A percentile compares a stretch with the other conserved stretches of the same genome.
These are phyloP conservation scores for Drosophila navojoa DNA, from an alignment of 1,140 invertebrate genomes.

Conservation along the genomic window DNA sequence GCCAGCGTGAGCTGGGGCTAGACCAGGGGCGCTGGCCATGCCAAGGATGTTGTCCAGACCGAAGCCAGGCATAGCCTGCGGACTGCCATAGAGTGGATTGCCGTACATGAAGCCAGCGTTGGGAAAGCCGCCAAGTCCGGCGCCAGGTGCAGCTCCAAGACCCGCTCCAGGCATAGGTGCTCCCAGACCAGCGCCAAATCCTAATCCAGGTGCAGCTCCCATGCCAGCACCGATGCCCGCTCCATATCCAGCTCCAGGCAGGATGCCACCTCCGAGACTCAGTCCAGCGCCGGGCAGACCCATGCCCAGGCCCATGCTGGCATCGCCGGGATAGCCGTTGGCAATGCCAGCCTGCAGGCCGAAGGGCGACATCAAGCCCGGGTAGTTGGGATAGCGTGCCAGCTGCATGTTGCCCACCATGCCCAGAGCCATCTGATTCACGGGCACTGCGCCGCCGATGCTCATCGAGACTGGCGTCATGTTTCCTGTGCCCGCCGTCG, in stretches of 20 bases:
- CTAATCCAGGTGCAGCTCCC: slow-evolving; percentile 4
- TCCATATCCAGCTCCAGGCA: slow-evolving; percentile 4
- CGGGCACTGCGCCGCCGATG: slow-evolving; percentile 37
- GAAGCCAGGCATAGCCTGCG: slow-evolving; percentile 48
- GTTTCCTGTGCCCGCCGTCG: slow-evolving; percentile 30
- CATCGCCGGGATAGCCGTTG: slow-evolving; percentile 52
- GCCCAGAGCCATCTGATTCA: slow-evolving; percentile 50
- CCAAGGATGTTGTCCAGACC: slow-evolving; percentile 58
- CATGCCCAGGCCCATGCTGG: slow-evolving; percentile 15
- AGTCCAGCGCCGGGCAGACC: slow-evolving; percentile 9
- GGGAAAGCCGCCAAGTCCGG: slow-evolving; percentile 1
- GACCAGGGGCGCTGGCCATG: slow-evolving; percentile 59
- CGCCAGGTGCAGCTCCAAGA: neutral
- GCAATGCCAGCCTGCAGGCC: slow-evolving; percentile 50
- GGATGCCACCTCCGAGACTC: neutral
- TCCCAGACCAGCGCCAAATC: slow-evolving; percentile 4
- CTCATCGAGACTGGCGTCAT: slow-evolving; percentile 43
- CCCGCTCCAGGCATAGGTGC: neutral
- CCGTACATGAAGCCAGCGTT: slow-evolving; percentile 30
- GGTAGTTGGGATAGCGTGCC: slow-evolving; percentile 58
- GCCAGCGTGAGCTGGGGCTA: slow-evolving; percentile 25
- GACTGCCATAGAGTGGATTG: slow-evolving; percentile 34
- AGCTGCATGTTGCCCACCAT: slow-evolving; percentile 36
- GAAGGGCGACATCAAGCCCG: slow-evolving; percentile 37
- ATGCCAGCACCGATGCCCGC: neutral